phyloP scores from a whole-genome alignment of 2,888 invertebrate genomes.

The Napeogenes inachia region DNA sequence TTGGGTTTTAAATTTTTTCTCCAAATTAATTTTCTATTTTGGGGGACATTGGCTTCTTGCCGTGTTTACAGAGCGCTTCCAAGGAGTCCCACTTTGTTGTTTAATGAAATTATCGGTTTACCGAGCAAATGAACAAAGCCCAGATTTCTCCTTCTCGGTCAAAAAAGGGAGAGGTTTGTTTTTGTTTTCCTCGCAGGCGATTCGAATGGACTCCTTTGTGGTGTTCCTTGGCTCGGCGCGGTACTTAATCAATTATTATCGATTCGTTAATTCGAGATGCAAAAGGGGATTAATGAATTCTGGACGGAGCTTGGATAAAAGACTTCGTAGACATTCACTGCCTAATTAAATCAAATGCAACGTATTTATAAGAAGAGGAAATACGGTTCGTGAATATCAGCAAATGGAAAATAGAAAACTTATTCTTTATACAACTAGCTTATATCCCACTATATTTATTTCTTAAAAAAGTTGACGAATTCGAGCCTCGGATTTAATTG shows the following conservation, averaged over 20 bases:
- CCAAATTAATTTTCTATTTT: constrained; percentile 72
- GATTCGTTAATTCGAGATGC: constrained; percentile 71
- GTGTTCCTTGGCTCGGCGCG: constrained; percentile 51
- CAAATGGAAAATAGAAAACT: too few relatives aligned
- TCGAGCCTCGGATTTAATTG: too few relatives aligned
- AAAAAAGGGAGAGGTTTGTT: constrained; percentile 58
- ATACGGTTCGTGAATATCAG: too few relatives aligned
- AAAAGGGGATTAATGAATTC: constrained; percentile 53
- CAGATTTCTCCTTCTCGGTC: constrained; percentile 72
- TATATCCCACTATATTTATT: too few relatives aligned
- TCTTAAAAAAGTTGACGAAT: too few relatives aligned
- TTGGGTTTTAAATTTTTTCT: constrained; percentile 67
- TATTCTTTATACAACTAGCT: too few relatives aligned
- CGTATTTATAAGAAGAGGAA: background rate
- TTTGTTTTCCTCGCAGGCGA: constrained; percentile 54
- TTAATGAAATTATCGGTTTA: constrained; percentile 79
- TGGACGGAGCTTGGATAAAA: constrained; percentile 18
- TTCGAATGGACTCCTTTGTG: constrained; percentile 67
- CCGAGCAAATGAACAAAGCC: constrained; percentile 78
- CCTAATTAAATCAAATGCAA: constrained; percentile 10
- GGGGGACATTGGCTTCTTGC: constrained; percentile 76
- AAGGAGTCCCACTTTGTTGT: constrained; percentile 74
- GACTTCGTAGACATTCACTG: constrained; percentile 9
- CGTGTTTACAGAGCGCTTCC: constrained; percentile 69
- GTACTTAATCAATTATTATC: constrained; percentile 76